Conservation (phyloP, 2,113 vertebrate species). For the Misgurnus anguillicaudatus region DNA sequence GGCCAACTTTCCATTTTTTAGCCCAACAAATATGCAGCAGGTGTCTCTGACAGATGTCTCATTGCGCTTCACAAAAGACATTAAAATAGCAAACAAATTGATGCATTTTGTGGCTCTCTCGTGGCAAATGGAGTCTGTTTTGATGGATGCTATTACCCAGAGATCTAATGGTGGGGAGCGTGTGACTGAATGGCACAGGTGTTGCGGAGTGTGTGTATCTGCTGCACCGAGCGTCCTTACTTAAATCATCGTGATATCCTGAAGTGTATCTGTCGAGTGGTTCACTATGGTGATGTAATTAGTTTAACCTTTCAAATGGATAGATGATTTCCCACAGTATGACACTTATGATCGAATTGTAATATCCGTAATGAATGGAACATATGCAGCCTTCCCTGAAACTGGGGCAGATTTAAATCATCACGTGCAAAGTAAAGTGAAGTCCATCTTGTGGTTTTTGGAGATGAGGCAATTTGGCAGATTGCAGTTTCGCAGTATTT, state of each 20-base stretch:
- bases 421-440: slow-evolving; percentile 4
- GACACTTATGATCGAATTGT: slow-evolving; percentile 19
- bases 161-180: slow-evolving; percentile 62
- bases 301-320: slow-evolving; percentile 44
- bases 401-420: slow-evolving; percentile 1
- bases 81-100: slow-evolving; percentile 79
- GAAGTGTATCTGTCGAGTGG: neutral
- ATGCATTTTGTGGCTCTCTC: slow-evolving; percentile 66
- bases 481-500: slow-evolving; percentile 3
- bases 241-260: slow-evolving; percentile 20
- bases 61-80: slow-evolving; percentile 76
- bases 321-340: slow-evolving; percentile 35
- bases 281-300: slow-evolving; percentile 30
- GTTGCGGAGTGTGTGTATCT: slow-evolving; percentile 48
- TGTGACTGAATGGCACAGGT: slow-evolving; percentile 66
- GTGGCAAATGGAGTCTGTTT: slow-evolving; percentile 70
- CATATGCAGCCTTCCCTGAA: slow-evolving; percentile 23
- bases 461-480: neutral
- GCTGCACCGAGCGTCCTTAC: neutral
- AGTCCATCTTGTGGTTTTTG: slow-evolving; percentile 5
- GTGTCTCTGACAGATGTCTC: slow-evolving; percentile 80
- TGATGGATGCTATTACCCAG: slow-evolving; percentile 76
- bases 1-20: slow-evolving; percentile 62
- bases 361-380: slow-evolving; percentile 31
- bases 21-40: slow-evolving; percentile 66